Conservation (phyloP, 1,140 invertebrate species). For the Bombus breviceps region DNA sequence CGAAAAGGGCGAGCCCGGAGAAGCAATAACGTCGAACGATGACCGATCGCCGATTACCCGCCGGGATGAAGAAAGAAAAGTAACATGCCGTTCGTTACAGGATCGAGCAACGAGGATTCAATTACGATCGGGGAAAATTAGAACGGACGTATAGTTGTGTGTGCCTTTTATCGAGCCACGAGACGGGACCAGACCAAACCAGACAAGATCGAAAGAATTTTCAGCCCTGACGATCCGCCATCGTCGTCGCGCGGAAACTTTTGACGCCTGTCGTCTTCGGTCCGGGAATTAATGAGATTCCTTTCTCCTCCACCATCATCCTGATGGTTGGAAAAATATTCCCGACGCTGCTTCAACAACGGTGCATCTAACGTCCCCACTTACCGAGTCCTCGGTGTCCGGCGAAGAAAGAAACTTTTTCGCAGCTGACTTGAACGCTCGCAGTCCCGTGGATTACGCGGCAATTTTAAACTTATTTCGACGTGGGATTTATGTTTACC, state of each 20-base stretch:
- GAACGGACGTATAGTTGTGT: neutral
- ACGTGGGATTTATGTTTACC: conserved; percentile 60
- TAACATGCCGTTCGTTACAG: conserved; percentile 5
- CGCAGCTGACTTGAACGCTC: conserved; percentile 16
- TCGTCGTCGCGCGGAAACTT: conserved; percentile 68
- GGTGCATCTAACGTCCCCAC: conserved; percentile 5
- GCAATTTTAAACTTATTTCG: conserved; percentile 72
- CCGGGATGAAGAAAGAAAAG: neutral
- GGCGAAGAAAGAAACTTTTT: conserved; percentile 23
- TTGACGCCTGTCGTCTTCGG: conserved; percentile 65
- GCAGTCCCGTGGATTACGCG: conserved; percentile 53
- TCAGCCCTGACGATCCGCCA: conserved; percentile 45
- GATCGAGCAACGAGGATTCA: conserved; percentile 15
- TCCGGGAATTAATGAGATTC: conserved; percentile 78
- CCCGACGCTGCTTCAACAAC: conserved; percentile 44
- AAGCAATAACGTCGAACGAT: conserved; percentile 16
- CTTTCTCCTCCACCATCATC: conserved; percentile 60
- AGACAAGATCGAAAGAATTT: conserved; percentile 51
- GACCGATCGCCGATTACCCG: conserved; percentile 6
- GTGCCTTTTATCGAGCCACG: conserved; percentile 2
- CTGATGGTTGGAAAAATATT: conserved; percentile 73
- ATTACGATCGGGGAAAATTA: conserved; percentile 26
- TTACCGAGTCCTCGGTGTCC: conserved; percentile 16
- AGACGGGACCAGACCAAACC: conserved; percentile 11
- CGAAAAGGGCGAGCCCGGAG: neutral